Conservation (phyloP, 1,140 invertebrate species). For the Caenorhabditis elegans region DNA sequence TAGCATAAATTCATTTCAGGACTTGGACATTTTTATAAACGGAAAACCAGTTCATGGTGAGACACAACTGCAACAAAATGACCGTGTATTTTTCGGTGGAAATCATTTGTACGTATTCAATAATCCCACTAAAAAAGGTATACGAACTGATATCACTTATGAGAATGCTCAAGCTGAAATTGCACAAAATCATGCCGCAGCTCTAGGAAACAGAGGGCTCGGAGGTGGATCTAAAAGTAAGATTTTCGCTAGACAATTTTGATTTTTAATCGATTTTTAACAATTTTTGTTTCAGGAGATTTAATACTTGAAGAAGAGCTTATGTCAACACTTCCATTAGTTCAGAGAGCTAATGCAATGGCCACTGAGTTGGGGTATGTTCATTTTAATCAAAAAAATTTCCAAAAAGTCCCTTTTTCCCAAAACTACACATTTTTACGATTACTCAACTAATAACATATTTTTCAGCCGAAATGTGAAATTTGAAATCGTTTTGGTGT, state of each 20-base stretch:
- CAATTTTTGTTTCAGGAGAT: conserved; percentile 66
- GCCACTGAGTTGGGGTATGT: conserved; percentile 69
- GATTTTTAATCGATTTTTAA: background rate
- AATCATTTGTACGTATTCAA: conserved; percentile 72
- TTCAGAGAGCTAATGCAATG: conserved; percentile 73
- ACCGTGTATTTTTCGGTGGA: conserved; percentile 72
- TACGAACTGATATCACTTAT: conserved; percentile 69
- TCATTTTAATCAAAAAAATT: too few relatives aligned
- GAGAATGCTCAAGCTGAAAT: conserved; percentile 73
- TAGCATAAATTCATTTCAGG: conserved; percentile 51
- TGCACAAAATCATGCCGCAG: conserved; percentile 70
- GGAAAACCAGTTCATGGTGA: conserved; percentile 68
- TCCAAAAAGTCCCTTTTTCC: too few relatives aligned
- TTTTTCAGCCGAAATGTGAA: conserved; percentile 69
- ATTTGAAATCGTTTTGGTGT: conserved; percentile 72
- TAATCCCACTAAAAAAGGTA: conserved; percentile 66
- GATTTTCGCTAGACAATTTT: conserved; percentile 6
- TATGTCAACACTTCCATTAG: conserved; percentile 71
- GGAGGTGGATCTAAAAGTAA: conserved; percentile 44
- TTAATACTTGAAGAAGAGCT: conserved; percentile 72
- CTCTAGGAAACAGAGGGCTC: conserved; percentile 31
- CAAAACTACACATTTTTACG: too few relatives aligned
- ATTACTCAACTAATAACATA: background rate
- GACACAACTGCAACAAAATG: conserved; percentile 70
- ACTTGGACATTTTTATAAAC: conserved; percentile 71